These are phyloP conservation scores for Habropoda laboriosa DNA, from an alignment of 1,140 invertebrate genomes.

Conservation along the genomic window DNA sequence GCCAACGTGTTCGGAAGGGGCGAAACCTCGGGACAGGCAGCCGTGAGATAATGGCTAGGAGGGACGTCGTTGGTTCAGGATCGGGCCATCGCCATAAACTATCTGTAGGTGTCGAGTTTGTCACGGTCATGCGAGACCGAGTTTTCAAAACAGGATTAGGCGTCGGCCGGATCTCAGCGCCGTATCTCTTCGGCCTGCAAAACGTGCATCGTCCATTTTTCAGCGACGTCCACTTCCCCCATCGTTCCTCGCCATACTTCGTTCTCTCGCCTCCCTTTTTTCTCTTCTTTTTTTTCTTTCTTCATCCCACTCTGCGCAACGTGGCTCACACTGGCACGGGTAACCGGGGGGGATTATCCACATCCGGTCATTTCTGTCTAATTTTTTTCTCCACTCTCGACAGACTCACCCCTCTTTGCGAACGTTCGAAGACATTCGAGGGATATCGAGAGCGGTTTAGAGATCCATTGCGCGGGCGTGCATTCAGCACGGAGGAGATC, in stretches of 20 bases:
- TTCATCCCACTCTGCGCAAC: constrained; percentile 33
- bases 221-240: constrained; percentile 43
- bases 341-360: constrained; percentile 73
- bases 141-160: constrained; percentile 77
- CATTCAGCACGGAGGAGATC: constrained; percentile 59
- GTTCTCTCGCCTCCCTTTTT: constrained; percentile 22
- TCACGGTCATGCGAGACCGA: constrained; percentile 73
- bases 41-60: constrained; percentile 56
- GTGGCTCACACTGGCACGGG: constrained; percentile 25
- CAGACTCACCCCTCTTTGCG: background rate
- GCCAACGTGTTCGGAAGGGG: background rate
- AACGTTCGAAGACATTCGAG: constrained; percentile 50
- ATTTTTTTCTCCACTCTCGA: constrained; percentile 56
- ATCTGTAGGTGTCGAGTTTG: constrained; percentile 73
- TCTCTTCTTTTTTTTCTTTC: no score
- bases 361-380: constrained; percentile 79
- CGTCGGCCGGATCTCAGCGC: constrained; percentile 57
- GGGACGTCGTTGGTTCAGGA: constrained; percentile 12
- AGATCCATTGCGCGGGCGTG: constrained; percentile 67
- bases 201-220: constrained; percentile 71
- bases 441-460: constrained; percentile 74
- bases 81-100: constrained; percentile 66
- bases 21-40: constrained; percentile 11
- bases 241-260: constrained; percentile 41
- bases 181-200: constrained; percentile 44